Percentiles rank a stretch among this genome's conserved stretches.
Conservation (phyloP, 2,113 vertebrate species). For the Hippocampus guttulatus region DNA sequence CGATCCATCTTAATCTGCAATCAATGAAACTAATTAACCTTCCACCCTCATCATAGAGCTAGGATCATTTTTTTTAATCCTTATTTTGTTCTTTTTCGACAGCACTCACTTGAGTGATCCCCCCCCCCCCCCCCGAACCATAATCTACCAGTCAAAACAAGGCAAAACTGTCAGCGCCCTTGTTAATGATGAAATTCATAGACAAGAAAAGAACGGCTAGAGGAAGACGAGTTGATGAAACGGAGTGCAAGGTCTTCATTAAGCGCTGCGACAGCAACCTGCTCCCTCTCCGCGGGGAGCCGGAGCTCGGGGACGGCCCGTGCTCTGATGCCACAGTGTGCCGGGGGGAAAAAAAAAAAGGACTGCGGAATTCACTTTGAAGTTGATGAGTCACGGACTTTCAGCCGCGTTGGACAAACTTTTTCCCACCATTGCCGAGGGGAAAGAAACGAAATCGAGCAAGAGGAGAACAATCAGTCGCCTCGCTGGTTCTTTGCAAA, state of each 20-base stretch:
- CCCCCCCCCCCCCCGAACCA: neutral
- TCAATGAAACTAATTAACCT: neutral
- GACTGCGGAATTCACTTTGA: slow-evolving; percentile 49
- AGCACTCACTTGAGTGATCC: neutral
- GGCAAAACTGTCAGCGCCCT: slow-evolving; percentile 35
- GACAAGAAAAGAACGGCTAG: slow-evolving; percentile 33
- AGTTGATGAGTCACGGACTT: slow-evolving; percentile 30
- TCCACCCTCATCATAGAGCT: neutral
- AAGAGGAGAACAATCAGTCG: slow-evolving; percentile 37
- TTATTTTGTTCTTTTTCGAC: neutral
- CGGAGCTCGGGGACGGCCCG: slow-evolving; percentile 35
- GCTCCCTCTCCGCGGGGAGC: slow-evolving; percentile 36
- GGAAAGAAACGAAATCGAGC: slow-evolving; percentile 13
- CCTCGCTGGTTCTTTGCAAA: slow-evolving; percentile 36
- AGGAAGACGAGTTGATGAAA: slow-evolving; percentile 58
- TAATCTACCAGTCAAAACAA: slow-evolving; percentile 23
- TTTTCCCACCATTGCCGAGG: slow-evolving; percentile 31
- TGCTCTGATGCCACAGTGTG: slow-evolving; percentile 37
- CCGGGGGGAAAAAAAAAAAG: neutral
- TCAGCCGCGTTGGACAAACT: slow-evolving; percentile 46
- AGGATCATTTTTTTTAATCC: neutral
- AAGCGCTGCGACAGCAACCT: slow-evolving; percentile 53
- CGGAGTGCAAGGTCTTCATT: slow-evolving; percentile 67
- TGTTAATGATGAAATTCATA: slow-evolving; percentile 47
- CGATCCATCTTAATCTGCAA: neutral